phyloP scores from a whole-genome alignment of 1,140 invertebrate genomes.

The Trichonephila clavata region DNA sequence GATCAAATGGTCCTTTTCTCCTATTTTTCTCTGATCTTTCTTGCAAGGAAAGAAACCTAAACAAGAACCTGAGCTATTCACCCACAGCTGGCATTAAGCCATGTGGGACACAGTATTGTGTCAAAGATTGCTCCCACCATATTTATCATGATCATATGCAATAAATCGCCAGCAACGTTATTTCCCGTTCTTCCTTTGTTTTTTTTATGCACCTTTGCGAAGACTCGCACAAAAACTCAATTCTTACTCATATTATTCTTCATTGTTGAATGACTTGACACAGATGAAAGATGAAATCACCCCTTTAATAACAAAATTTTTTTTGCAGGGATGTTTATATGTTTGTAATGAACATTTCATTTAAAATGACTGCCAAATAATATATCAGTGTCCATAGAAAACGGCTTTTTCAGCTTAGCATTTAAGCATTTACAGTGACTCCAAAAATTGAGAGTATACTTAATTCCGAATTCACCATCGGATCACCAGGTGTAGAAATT shows the following conservation, averaged over 20 bases:
- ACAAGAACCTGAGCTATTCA: not conserved
- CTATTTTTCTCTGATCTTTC: not conserved
- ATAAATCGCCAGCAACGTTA: slow-evolving; percentile 22
- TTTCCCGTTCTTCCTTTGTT: not conserved
- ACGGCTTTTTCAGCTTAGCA: no score
- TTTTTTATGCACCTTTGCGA: not conserved
- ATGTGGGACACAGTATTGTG: slow-evolving; percentile 61
- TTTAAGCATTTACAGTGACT: no score
- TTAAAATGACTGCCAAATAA: no score
- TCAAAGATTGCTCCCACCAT: slow-evolving; percentile 47
- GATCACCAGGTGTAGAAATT: no score
- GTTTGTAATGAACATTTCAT: no score
- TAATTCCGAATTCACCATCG: no score
- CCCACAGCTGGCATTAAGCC: slow-evolving; percentile 48
- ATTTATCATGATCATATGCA: slow-evolving; percentile 59
- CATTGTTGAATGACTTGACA: not conserved
- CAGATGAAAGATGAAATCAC: not conserved
- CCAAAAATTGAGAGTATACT: no score
- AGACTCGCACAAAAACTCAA: not conserved
- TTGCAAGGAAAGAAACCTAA: not conserved
- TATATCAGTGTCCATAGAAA: no score
- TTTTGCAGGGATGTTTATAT: no score
- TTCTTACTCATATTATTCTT: not conserved
- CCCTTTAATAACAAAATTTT: no score
- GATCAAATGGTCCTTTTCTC: not conserved